A percentile compares a stretch with the other conserved stretches of the same genome.
Conservation (phyloP, 2,888 invertebrate species). For the Gastrophysa polygoni region DNA sequence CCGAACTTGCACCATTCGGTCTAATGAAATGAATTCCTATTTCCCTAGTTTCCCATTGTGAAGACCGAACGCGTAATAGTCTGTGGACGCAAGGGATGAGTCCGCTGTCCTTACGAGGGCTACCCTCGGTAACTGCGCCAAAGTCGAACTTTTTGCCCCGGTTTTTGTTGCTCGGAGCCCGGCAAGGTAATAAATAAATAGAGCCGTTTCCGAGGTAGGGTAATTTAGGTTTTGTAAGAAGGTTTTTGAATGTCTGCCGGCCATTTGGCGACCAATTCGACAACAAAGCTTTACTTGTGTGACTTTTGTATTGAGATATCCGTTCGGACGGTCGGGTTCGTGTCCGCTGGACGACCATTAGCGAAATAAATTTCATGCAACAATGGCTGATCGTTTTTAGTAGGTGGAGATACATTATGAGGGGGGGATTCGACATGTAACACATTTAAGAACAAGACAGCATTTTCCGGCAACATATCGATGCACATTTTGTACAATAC, state of each 20-base stretch:
- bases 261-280: conserved; percentile 39
- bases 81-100: conserved; percentile 9
- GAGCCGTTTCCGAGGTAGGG: conserved; percentile 49
- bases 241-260: conserved; percentile 44
- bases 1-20: conserved; percentile 9
- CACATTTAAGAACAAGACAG: no score
- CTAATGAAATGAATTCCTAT: conserved; percentile 8
- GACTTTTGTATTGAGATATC: conserved; percentile 38
- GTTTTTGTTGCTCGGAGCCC: conserved; percentile 40
- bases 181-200: conserved; percentile 49
- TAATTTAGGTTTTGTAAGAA: conserved; percentile 50
- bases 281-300: conserved; percentile 39
- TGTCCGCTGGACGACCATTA: conserved; percentile 14
- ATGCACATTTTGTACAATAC: no score
- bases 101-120: conserved; percentile 1
- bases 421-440: no score
- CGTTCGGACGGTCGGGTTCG: conserved; percentile 32
- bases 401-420: neutral
- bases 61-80: neutral
- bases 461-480: no score
- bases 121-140: conserved; percentile 12
- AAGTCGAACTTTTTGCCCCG: conserved; percentile 36
- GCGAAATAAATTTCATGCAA: neutral
- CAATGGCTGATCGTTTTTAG: neutral
- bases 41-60: neutral